These are phyloP conservation scores for Hemichromis elongatus DNA, from an alignment of 2,113 vertebrate species.

Conservation along the genomic window DNA sequence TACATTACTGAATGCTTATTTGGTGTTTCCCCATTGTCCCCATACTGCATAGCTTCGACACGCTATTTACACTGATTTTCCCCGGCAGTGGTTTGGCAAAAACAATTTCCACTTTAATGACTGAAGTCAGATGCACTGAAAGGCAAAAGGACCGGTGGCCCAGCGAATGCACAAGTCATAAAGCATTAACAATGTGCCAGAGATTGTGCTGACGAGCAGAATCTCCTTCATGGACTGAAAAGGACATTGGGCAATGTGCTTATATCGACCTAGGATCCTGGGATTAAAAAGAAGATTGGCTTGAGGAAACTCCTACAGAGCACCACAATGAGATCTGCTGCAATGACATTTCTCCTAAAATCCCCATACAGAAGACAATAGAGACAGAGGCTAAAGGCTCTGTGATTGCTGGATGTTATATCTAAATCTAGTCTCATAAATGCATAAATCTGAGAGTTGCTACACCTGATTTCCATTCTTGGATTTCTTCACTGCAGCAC, in stretches of 20 bases:
- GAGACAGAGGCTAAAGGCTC: not conserved
- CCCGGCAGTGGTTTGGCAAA: not conserved
- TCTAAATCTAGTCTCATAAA: not conserved
- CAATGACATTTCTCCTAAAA: constrained; percentile 26
- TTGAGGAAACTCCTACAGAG: not conserved
- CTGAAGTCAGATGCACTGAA: not conserved
- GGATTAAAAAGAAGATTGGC: constrained; percentile 45
- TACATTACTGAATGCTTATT: not conserved
- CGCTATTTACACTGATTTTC: not conserved
- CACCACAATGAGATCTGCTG: not conserved
- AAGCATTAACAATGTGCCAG: constrained; percentile 25
- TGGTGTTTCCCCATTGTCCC: not conserved
- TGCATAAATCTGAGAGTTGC: not conserved
- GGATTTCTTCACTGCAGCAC: not conserved
- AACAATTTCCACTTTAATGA: not conserved
- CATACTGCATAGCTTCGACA: not conserved
- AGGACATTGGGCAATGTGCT: constrained; percentile 18
- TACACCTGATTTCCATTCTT: not conserved
- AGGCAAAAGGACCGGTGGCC: not conserved
- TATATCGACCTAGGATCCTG: constrained; percentile 1
- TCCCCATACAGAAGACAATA: not conserved
- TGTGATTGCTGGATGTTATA: not conserved
- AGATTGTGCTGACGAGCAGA: constrained; percentile 46
- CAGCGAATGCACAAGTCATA: constrained; percentile 20
- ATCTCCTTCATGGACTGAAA: constrained; percentile 37